A percentile compares a stretch with the other conserved stretches of the same genome.
Conservation (phyloP, 2,797 vertebrate genomes). For the Sebastes hubbsi region DNA sequence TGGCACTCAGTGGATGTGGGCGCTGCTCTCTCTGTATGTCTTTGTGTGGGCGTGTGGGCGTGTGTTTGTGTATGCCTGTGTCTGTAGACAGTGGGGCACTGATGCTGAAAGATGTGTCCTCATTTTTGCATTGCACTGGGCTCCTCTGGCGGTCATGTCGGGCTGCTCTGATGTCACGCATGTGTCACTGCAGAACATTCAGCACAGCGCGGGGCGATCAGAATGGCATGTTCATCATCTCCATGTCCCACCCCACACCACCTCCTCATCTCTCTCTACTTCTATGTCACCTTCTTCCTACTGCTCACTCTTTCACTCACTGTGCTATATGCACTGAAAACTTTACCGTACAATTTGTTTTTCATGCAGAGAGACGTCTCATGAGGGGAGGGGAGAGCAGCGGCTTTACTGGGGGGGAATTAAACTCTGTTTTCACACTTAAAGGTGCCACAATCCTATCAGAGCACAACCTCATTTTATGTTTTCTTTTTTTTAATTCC, state of each 20-base stretch:
- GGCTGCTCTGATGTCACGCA: slow-evolving; percentile 70
- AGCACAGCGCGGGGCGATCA: slow-evolving; percentile 39
- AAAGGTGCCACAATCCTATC: slow-evolving; percentile 34
- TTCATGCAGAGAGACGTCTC: background rate
- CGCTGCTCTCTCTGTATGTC: slow-evolving; percentile 49
- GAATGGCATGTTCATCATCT: slow-evolving; percentile 56
- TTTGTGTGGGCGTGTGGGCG: slow-evolving; percentile 56
- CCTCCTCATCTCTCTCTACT: background rate
- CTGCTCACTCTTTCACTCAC: slow-evolving; percentile 11
- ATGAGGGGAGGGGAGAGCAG: background rate
- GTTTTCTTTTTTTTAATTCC: slow-evolving; percentile 1
- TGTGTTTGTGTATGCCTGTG: slow-evolving; percentile 58
- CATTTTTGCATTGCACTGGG: slow-evolving; percentile 67
- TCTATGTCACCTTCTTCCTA: slow-evolving; percentile 48
- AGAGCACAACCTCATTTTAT: slow-evolving; percentile 30
- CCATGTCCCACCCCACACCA: background rate
- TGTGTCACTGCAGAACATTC: slow-evolving; percentile 67
- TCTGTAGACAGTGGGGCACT: slow-evolving; percentile 73
- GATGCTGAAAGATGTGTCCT: slow-evolving; percentile 82
- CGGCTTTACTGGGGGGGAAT: slow-evolving; percentile 16
- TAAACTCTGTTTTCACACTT: slow-evolving; percentile 35
- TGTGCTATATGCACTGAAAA: slow-evolving; percentile 11
- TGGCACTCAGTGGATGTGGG: slow-evolving; percentile 34
- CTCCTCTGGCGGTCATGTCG: slow-evolving; percentile 70
- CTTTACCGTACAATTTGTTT: background rate